Evolutionary conservation across 2,888 invertebrate genomes (phyloP).

Genomic region (Agrilus mali): DNA sequence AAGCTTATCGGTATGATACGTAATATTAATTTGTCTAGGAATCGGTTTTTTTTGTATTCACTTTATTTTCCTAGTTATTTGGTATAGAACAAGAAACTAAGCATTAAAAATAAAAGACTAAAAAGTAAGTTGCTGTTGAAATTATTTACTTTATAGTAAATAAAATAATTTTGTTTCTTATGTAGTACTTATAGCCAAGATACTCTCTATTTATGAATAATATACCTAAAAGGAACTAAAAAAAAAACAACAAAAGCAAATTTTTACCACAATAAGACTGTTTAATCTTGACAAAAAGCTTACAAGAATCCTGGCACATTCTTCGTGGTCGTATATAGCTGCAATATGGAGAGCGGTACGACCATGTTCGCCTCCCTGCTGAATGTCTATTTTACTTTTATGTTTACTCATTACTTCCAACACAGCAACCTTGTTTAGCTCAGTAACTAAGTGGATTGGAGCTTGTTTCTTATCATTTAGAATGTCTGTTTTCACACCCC

Average conservation of each 20-base stretch:
- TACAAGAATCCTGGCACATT: slow-evolving; percentile 72
- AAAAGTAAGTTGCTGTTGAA: too few species aligned
- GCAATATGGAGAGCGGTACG: slow-evolving; percentile 73
- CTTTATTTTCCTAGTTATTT: too few species aligned
- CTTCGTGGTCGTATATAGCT: slow-evolving; percentile 71
- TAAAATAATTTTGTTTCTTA: too few species aligned
- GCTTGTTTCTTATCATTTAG: slow-evolving; percentile 69
- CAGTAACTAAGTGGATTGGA: slow-evolving; percentile 67
- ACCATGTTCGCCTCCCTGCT: slow-evolving; percentile 68
- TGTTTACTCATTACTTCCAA: slow-evolving; percentile 56
- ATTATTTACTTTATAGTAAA: too few species aligned
- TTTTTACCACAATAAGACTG: neutral
- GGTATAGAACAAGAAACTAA: too few species aligned
- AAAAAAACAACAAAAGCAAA: neutral
- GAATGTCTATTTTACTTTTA: slow-evolving; percentile 56
- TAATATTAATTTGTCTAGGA: too few species aligned
- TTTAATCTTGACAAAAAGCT: slow-evolving; percentile 18
- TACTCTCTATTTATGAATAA: neutral
- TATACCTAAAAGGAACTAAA: neutral
- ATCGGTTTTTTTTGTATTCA: too few species aligned
- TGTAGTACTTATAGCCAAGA: too few species aligned
- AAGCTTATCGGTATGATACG: too few species aligned
- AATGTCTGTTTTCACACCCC: slow-evolving; percentile 53
- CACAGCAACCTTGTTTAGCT: slow-evolving; percentile 59
- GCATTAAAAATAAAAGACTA: too few species aligned